A percentile compares a stretch with the other conserved stretches of the same genome.
phyloP scores from a whole-genome alignment of 2,113 vertebrate species.

The Eurystomus gularis region DNA sequence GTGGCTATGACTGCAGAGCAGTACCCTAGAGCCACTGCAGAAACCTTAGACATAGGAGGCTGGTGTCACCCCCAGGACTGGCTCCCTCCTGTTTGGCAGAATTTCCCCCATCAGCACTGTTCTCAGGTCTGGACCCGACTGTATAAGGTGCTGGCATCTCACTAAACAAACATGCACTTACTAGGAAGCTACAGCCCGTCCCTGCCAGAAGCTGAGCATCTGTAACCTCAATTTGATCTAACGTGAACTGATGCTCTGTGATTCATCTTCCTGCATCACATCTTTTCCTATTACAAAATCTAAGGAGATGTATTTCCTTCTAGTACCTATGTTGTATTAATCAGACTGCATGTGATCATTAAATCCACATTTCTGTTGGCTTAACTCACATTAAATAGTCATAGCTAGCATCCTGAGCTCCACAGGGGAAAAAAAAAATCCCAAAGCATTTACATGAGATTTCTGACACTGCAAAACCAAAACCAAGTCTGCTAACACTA shows the following conservation, averaged over 20 bases:
- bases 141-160: background rate
- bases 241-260: background rate
- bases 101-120: background rate
- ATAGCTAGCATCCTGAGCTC: background rate
- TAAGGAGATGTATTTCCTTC: slow-evolving; percentile 5
- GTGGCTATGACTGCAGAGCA: rapidly evolving
- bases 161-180: background rate
- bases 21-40: background rate
- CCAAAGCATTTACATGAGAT: background rate
- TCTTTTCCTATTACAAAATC: background rate
- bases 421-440: background rate
- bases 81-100: background rate
- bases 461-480: background rate
- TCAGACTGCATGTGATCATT: background rate
- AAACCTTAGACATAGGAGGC: background rate
- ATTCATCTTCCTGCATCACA: slow-evolving; percentile 16
- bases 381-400: background rate
- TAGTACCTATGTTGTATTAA: slow-evolving; percentile 12
- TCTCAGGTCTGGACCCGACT: background rate
- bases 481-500: slow-evolving; percentile 1
- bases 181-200: background rate
- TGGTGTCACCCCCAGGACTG: background rate
- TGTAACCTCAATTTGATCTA: background rate
- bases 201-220: background rate
- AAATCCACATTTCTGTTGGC: background rate